These are phyloP conservation scores for Cosmia pyralina DNA, from an alignment of 2,888 invertebrate species.

Conservation along the genomic window DNA sequence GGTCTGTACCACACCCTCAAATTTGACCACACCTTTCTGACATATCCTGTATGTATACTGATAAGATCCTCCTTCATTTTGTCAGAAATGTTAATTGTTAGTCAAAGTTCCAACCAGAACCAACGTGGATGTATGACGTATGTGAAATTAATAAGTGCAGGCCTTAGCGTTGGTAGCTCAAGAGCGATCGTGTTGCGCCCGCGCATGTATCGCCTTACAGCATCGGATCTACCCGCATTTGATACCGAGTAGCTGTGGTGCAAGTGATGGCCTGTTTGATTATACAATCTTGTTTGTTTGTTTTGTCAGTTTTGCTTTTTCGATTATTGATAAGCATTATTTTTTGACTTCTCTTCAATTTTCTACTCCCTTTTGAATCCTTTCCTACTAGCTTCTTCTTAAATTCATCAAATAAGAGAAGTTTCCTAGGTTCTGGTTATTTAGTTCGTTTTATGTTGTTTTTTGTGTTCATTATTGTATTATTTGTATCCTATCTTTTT, in stretches of 20 bases:
- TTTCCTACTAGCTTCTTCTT: not conserved
- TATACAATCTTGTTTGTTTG: not conserved
- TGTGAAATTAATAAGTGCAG: constrained; percentile 1
- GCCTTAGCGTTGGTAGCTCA: constrained; percentile 13
- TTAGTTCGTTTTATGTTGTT: not conserved
- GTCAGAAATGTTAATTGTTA: not conserved
- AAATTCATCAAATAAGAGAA: not conserved
- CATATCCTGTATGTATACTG: not conserved
- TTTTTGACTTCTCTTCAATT: not conserved
- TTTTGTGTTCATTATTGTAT: not conserved
- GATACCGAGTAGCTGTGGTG: constrained; percentile 48
- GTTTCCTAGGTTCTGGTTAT: no score
- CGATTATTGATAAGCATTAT: not conserved
- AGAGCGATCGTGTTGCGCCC: constrained; percentile 64
- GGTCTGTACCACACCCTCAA: no score
- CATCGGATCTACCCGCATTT: constrained; percentile 65
- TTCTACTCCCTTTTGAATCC: not conserved
- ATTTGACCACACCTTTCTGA: no score
- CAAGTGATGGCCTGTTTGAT: constrained; percentile 19
- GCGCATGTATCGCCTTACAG: constrained; percentile 65
- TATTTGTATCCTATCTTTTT: not conserved
- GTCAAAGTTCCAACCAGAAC: not conserved
- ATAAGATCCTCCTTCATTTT: not conserved
- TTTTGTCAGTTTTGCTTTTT: not conserved
- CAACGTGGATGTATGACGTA: not conserved